Evolutionary conservation across 2,888 invertebrate species (phyloP), one percentile per base, ranked within the genome.

Genomic region (Sepiola atlantica): DNA sequence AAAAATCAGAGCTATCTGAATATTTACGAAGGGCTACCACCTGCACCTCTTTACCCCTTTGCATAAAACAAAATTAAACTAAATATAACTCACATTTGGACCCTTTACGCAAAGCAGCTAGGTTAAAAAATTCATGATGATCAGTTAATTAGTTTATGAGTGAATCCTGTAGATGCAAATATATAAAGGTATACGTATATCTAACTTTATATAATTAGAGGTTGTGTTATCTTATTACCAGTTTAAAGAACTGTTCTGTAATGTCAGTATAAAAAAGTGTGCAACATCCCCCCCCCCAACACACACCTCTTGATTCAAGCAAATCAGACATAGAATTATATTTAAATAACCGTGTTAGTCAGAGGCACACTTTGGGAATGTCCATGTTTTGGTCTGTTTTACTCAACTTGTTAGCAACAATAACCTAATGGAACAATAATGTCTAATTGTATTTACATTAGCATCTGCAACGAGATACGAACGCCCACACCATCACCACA

Each of bases 301-400:
- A n/a, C n/a, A n/a, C n/a, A n/a, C 21, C 28, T 77, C 14, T n/a
- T 77, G 32, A 77, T 28, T 77, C n/a, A 77, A 77, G n/a, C 28
- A 77, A 77, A 10, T 77, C 12, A 28, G n/a, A 77, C 77, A 28
- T 28, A 2, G 28, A 77, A 77, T 77, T 77, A 77, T 77, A 77
- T 77, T 77, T 77, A 12, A 45, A 28, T n/a, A 77, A 28, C 77
- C 77, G 28, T 28, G 77, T 32, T 77, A 77, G 32, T 4, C n/a
- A n/a, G 16, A 77, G 77, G n/a, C n/a, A 77, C 77, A 77, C n/a
- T 77, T 77, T 77, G 14, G n/a, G n/a, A 77, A 77, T 77, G n/a
- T n/a, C n/a, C 77, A n/a, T 77, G 77, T 77, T 77, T 77, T 77
- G n/a, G n/a, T n/a, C 77, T n/a, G n/a, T 77, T 77, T 77, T n/a